These are phyloP conservation scores for Chymomyza caudatula DNA, from an alignment of 2,888 invertebrate genomes.

Conservation along the genomic window DNA sequence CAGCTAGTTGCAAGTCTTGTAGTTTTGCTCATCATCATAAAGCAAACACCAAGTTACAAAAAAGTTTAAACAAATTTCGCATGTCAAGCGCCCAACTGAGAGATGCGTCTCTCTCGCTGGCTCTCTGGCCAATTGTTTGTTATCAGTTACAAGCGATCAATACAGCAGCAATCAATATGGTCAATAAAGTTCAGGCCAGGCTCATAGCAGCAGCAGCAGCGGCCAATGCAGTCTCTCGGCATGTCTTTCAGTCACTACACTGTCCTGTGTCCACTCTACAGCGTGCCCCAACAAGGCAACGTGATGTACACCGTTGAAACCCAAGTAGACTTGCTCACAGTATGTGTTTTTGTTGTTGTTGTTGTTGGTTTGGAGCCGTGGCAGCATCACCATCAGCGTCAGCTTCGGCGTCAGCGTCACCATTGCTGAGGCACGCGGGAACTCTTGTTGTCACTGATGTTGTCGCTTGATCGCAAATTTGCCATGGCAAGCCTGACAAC, in stretches of 20 bases:
- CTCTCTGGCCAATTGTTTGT: slow-evolving; percentile 33
- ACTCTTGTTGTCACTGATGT: slow-evolving; percentile 70
- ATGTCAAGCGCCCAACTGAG: slow-evolving; percentile 52
- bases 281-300: slow-evolving; percentile 55
- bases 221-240: not conserved
- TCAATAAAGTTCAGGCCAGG: slow-evolving; percentile 61
- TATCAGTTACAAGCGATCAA: slow-evolving; percentile 67
- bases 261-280: slow-evolving; percentile 25
- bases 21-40: slow-evolving; percentile 38
- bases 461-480: slow-evolving; percentile 69
- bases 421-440: slow-evolving; percentile 18
- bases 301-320: slow-evolving; percentile 67
- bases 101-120: slow-evolving; percentile 15
- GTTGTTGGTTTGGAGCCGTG: not conserved
- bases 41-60: slow-evolving; percentile 19
- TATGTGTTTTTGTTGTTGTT: not conserved
- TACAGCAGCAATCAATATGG: slow-evolving; percentile 71
- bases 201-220: slow-evolving; percentile 8
- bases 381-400: not conserved
- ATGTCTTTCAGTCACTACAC: not conserved
- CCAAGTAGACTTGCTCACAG: slow-evolving; percentile 54
- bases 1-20: not conserved
- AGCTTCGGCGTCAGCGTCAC: not conserved
- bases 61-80: slow-evolving; percentile 17
- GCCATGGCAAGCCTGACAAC: slow-evolving; percentile 69